Evolutionary conservation across 2,888 invertebrate species (phyloP), one percentile per base, ranked within the genome.

Genomic region (Bursaphelenchus okinawaensis): DNA sequence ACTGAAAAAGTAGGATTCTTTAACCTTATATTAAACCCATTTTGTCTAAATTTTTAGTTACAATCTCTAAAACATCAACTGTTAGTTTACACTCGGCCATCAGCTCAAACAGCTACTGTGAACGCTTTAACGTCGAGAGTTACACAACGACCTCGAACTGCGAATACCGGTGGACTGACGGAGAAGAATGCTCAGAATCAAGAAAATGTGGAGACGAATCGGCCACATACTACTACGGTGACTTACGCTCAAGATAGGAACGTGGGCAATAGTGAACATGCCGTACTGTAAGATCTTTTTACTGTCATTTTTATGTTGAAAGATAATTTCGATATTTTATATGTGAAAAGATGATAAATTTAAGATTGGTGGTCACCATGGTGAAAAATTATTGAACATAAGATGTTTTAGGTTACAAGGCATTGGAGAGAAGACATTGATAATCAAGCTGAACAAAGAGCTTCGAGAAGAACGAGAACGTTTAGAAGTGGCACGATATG

Each of bases 51-150:
- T 59, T 52, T 68, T 55, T 65, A 75, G 74, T 56, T 79, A 52
- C 75, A 77, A 63, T 66, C 74, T 1, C 72, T 77, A 8, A 75
- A 77, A 62, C 79, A 79, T 56, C 79, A 79, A 58, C 68, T 79
- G 22, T 63, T 79, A 16, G 71, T 70, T 9, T 79, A 79, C 62
- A 79, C 79, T 4, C 69, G 73, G 19, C 79, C 78, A 4, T 69
- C 72, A 12, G 76, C 74, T 6, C 55, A 76, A 51, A 29, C 27
- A 7, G 56, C 68, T n/a, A 67, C 70, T 8, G 20, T 68, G 26
- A 71, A 65, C 24, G 22, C 26, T 20, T 52, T 70, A 28, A 68
- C 69, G 7, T 40, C 40, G 6, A 40, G 40, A 40, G 40, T 40
- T 12, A 4, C 40, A 16, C 40, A 40, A 4, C 12, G 40, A 40